These are phyloP conservation scores for Peromyscus aztecus DNA, from an alignment of 2,797 vertebrate species.

Conservation along the genomic window DNA sequence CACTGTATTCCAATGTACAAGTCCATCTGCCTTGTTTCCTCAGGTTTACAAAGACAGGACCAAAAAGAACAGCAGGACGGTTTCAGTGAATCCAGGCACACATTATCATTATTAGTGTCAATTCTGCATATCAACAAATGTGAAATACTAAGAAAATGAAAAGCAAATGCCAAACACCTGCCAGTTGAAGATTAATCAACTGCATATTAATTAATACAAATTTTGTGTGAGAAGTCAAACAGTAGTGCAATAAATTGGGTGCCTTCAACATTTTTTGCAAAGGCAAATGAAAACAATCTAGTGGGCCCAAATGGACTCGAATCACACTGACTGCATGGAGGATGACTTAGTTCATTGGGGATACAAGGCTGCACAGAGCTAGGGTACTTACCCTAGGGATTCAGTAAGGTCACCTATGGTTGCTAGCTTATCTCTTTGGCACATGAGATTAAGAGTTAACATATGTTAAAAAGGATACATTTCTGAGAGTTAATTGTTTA, in stretches of 20 bases:
- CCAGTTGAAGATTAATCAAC: constrained; percentile 63
- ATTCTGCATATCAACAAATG: background rate
- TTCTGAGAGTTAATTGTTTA: background rate
- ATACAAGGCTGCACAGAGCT: background rate
- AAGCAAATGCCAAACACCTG: constrained; percentile 31
- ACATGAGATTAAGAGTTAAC: constrained; percentile 25
- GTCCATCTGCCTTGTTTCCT: background rate
- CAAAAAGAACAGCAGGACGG: background rate
- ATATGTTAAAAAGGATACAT: background rate
- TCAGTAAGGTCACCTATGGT: background rate
- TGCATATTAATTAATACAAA: background rate
- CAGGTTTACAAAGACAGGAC: background rate
- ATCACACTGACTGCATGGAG: constrained; percentile 28
- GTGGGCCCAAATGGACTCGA: background rate
- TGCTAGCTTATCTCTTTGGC: background rate
- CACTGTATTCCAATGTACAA: background rate
- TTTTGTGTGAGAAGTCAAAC: constrained; percentile 9
- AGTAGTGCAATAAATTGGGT: background rate
- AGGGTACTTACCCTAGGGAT: background rate
- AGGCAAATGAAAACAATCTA: constrained; percentile 11
- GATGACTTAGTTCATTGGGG: background rate
- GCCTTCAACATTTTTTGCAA: background rate
- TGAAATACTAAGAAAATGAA: constrained; percentile 71
- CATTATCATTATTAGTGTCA: background rate
- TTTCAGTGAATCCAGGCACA: background rate